phyloP scores from a whole-genome alignment of 1,140 invertebrate species.

The Eriocheir sinensis region DNA sequence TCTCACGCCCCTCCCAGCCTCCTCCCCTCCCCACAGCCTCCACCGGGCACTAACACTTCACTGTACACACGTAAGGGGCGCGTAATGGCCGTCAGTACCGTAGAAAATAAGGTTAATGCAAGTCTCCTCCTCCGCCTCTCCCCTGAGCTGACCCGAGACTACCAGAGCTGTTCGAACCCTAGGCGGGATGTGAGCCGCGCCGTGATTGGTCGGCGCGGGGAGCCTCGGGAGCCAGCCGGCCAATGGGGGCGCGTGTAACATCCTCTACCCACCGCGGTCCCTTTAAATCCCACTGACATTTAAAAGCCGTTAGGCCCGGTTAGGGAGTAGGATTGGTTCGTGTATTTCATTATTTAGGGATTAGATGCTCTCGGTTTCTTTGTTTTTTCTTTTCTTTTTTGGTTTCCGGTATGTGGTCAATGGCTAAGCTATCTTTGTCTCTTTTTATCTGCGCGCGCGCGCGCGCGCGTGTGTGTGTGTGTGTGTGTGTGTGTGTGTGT shows the following conservation, averaged over 20 bases:
- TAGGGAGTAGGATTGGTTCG: neutral
- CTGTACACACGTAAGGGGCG: neutral
- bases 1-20: neutral
- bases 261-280: neutral
- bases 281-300: slow-evolving; percentile 45
- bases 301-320: neutral
- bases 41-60: neutral
- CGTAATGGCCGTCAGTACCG: neutral
- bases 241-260: neutral
- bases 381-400: neutral
- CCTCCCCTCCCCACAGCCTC: neutral
- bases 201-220: slow-evolving; percentile 32
- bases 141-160: slow-evolving; percentile 66
- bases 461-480: neutral
- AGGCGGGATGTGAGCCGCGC: neutral
- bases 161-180: slow-evolving; percentile 64
- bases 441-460: neutral
- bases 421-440: neutral
- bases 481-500: neutral
- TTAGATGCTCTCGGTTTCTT: neutral
- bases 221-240: neutral
- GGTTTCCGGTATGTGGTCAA: neutral
- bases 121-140: neutral
- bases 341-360: neutral
- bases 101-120: neutral